Evolutionary conservation across 1,140 invertebrate genomes (phyloP), one percentile per base, ranked within the genome.

Genomic region (Temnothorax curvispinosus): DNA sequence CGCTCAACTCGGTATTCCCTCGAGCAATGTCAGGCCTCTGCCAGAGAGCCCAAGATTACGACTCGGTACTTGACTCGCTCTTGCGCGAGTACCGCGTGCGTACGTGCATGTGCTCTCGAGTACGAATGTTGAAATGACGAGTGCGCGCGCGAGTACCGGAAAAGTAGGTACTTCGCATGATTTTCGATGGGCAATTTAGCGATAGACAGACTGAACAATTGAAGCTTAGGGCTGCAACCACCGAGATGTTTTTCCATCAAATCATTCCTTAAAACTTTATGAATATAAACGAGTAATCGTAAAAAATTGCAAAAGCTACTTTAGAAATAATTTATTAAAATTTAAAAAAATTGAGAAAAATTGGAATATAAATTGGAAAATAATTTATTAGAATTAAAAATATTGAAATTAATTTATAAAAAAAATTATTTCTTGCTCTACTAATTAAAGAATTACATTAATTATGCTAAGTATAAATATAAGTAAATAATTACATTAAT

Each of bases 1-100:
- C 87, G 92, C 87, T 92, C 92, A 91, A 91, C 89, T 88, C 89
- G 89, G 76, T 90, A 90, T 90, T 90, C 89, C 78, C 90, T 85
- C 84, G 72, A 90, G 89, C 89, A 90, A 90, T 90, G 89, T 89
- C 89, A 86, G 84, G 44, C 64, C 77, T 81, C 77, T 44, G 77
- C 65, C 64, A 71, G 77, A 32, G 77, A 88, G 60, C 56, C 75
- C 81, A 77, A 89, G 88, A 89, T 89, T 89, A 88, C 85, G 38
- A 62, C 71, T 87, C 88, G 88, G 75, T 75, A 90, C 80, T 90
- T 81, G 86, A 81, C 88, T 90, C 80, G 81, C 60, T 67, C 38
- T 44, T 47, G 72, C 60, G 65, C 78, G 85, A 89, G 18, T 62
- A 47, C 15, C 71, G 64, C 85, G 44, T 76, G 62, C 74, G 50